These are phyloP conservation scores for Zalophus californianus DNA, from an alignment of 2,797 vertebrate species.

Conservation along the genomic window DNA sequence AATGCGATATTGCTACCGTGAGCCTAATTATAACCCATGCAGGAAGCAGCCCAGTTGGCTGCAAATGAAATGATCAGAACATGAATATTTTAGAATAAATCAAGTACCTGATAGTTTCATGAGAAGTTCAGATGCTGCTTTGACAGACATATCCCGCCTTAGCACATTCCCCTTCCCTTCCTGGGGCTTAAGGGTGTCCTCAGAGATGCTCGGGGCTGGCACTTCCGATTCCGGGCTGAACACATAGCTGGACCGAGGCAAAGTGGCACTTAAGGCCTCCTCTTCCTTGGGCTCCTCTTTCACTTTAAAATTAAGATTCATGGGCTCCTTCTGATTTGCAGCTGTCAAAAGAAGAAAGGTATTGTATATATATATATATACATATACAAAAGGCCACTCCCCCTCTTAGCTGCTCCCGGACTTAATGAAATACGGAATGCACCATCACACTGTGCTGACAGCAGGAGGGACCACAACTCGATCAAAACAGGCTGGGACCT, in stretches of 20 bases:
- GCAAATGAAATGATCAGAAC: slow-evolving; percentile 48
- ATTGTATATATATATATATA: slow-evolving; percentile 12
- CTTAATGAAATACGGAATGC: slow-evolving; percentile 60
- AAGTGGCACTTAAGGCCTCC: slow-evolving; percentile 88
- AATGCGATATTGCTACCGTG: neutral
- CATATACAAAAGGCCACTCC: neutral
- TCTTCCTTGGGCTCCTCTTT: slow-evolving; percentile 97
- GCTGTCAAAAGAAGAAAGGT: slow-evolving; percentile 89
- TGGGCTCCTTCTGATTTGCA: slow-evolving; percentile 97
- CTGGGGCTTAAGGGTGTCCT: slow-evolving; percentile 90
- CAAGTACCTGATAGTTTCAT: slow-evolving; percentile 98
- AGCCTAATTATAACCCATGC: neutral
- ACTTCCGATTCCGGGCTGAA: slow-evolving; percentile 91
- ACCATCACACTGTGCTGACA: slow-evolving; percentile 8
- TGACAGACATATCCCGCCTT: slow-evolving; percentile 95
- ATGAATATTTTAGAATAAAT: slow-evolving; percentile 63
- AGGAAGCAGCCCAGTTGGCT: slow-evolving; percentile 24
- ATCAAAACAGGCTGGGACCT: slow-evolving; percentile 13
- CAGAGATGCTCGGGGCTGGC: slow-evolving; percentile 79
- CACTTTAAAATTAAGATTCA: slow-evolving; percentile 95
- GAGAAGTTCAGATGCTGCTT: slow-evolving; percentile 98
- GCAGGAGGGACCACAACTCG: slow-evolving; percentile 54
- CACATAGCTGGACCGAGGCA: slow-evolving; percentile 90
- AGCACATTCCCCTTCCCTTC: slow-evolving; percentile 92
- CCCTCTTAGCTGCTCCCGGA: neutral